Conservation (phyloP, 2,888 invertebrate species). For the Amblyjoppa proteus region DNA sequence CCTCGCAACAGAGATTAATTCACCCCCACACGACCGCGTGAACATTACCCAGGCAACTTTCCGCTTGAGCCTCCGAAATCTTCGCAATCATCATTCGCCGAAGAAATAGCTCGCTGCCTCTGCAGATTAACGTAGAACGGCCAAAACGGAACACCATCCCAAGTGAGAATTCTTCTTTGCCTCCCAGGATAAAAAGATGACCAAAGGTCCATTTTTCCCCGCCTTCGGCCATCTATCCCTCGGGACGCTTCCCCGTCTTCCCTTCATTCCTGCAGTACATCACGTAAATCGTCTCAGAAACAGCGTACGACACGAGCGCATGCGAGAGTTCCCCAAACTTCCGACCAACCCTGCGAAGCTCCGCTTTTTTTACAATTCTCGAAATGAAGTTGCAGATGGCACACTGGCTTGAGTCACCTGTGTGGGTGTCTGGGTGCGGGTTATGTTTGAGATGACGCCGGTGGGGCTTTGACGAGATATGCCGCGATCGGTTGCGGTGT, state of each 20-base stretch:
- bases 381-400: slow-evolving; percentile 83
- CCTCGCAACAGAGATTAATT: slow-evolving; percentile 34
- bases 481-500: slow-evolving; percentile 29
- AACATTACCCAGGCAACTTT: not conserved
- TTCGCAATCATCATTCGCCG: slow-evolving; percentile 44
- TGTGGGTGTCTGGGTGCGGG: slow-evolving; percentile 31
- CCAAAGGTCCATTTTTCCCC: not conserved
- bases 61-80: slow-evolving; percentile 27
- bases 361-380: slow-evolving; percentile 74
- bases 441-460: slow-evolving; percentile 69
- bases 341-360: slow-evolving; percentile 6
- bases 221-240: not conserved
- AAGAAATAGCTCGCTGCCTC: not conserved
- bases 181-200: not conserved
- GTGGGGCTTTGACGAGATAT: slow-evolving; percentile 60
- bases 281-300: slow-evolving; percentile 9
- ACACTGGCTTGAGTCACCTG: slow-evolving; percentile 69
- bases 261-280: slow-evolving; percentile 32
- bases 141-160: not conserved
- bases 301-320: slow-evolving; percentile 4
- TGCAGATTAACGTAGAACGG: not conserved
- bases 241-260: not conserved
- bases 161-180: not conserved
- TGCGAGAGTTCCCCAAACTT: slow-evolving; percentile 38
- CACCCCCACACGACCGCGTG: not conserved